These are phyloP conservation scores for Ferdinandea cuprea DNA, from an alignment of 2,888 invertebrate species.

Conservation along the genomic window DNA sequence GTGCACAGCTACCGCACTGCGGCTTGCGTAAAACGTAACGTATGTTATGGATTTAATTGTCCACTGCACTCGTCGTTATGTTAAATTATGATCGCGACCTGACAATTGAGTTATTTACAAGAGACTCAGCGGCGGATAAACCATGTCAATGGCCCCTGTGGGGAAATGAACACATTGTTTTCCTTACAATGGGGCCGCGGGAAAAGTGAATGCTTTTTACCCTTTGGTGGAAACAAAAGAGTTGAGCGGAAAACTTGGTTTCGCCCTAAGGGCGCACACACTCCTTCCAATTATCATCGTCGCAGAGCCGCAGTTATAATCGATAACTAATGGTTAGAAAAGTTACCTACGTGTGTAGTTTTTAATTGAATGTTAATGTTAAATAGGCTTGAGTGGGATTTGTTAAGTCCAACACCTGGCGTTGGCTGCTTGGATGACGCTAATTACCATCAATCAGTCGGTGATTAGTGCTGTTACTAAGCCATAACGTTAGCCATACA, in stretches of 20 bases:
- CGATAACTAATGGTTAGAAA: too few relatives aligned
- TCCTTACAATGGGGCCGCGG: too few relatives aligned
- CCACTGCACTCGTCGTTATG: conserved; percentile 52
- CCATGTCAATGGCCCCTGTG: conserved; percentile 36
- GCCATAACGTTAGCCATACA: too few relatives aligned
- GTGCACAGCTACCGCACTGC: conserved; percentile 49
- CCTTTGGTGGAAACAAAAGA: conserved; percentile 29
- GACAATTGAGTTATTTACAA: conserved; percentile 55
- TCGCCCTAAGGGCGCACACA: too few relatives aligned
- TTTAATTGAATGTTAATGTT: not conserved
- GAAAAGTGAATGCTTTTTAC: not conserved
- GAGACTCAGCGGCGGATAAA: not conserved
- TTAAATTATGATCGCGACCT: conserved; percentile 60
- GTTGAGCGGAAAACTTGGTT: conserved; percentile 4
- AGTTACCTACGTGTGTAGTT: not conserved
- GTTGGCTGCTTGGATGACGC: too few relatives aligned
- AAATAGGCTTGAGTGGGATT: too few relatives aligned
- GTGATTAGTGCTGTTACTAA: too few relatives aligned
- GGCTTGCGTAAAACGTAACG: conserved; percentile 43
- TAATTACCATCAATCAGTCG: too few relatives aligned
- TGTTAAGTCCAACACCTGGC: too few relatives aligned
- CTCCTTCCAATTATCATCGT: too few relatives aligned
- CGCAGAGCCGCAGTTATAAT: too few relatives aligned
- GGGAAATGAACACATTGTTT: conserved; percentile 22
- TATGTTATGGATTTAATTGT: conserved; percentile 54